Percentiles rank a stretch among this genome's conserved stretches.
These are phyloP conservation scores for Iselma pallidipennis DNA, from an alignment of 2,888 invertebrate species.

Conservation along the genomic window DNA sequence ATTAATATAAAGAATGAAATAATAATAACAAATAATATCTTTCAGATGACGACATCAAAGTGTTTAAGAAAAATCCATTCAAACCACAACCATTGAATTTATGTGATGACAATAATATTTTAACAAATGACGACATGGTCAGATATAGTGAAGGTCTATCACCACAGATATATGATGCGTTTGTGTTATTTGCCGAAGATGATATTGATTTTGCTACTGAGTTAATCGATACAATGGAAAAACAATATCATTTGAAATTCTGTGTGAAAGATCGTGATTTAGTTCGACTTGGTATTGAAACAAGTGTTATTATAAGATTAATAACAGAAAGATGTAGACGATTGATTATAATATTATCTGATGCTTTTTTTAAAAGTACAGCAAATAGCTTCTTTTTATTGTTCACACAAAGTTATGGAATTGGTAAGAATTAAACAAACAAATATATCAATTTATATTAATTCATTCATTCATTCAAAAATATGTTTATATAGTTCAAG, in stretches of 20 bases:
- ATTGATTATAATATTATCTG: slow-evolving; percentile 78
- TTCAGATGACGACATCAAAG: slow-evolving; percentile 42
- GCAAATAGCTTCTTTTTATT: slow-evolving; percentile 79
- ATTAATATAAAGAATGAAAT: slow-evolving; percentile 11
- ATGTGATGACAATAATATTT: slow-evolving; percentile 41
- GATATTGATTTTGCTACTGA: slow-evolving; percentile 72
- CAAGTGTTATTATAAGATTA: slow-evolving; percentile 71
- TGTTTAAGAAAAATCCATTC: slow-evolving; percentile 26
- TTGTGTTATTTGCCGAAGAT: slow-evolving; percentile 74
- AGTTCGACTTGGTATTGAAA: slow-evolving; percentile 71
- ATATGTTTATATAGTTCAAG: slow-evolving; percentile 47
- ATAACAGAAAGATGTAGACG: slow-evolving; percentile 78
- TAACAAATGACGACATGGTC: slow-evolving; percentile 47
- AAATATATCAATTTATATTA: too few relatives aligned
- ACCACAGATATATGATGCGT: slow-evolving; percentile 76
- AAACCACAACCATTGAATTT: slow-evolving; percentile 33
- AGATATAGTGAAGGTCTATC: slow-evolving; percentile 34
- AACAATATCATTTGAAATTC: slow-evolving; percentile 66
- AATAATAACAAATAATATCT: too few relatives aligned
- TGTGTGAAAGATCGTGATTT: slow-evolving; percentile 77
- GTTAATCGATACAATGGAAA: slow-evolving; percentile 66
- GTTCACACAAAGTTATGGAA: slow-evolving; percentile 79
- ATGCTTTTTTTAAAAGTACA: slow-evolving; percentile 76
- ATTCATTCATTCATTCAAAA: not conserved
- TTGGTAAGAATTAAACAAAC: slow-evolving; percentile 64